Percentiles rank a stretch among this genome's conserved stretches.
phyloP scores from a whole-genome alignment of 2,888 invertebrate species.

The Mimumesa dahlbomi region DNA sequence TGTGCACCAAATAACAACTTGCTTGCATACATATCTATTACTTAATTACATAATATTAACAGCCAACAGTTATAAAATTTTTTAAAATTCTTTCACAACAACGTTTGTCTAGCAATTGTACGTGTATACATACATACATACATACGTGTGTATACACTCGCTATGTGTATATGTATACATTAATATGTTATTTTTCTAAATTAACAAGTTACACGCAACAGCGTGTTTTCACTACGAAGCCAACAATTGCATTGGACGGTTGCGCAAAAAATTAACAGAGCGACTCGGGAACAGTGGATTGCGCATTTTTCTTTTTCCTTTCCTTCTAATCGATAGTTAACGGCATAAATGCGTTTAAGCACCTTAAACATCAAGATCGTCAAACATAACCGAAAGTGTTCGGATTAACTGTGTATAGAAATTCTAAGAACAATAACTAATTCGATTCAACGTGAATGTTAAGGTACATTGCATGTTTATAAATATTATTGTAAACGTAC shows the following conservation, averaged over 20 bases:
- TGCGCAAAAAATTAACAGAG: slow-evolving; percentile 60
- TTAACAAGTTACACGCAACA: slow-evolving; percentile 63
- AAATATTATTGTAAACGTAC: too few species aligned
- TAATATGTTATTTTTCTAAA: slow-evolving; percentile 21
- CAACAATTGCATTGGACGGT: slow-evolving; percentile 73
- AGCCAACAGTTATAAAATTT: slow-evolving; percentile 66
- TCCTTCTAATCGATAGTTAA: too few species aligned
- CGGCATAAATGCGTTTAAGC: too few species aligned
- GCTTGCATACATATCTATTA: slow-evolving; percentile 41
- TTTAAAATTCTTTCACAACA: slow-evolving; percentile 65
- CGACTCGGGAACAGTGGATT: slow-evolving; percentile 42
- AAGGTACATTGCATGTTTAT: too few species aligned
- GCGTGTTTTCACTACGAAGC: slow-evolving; percentile 63
- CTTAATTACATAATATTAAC: slow-evolving; percentile 55
- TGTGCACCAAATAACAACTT: background rate
- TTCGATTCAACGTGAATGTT: too few species aligned
- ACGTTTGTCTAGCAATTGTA: slow-evolving; percentile 41
- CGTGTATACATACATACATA: slow-evolving; percentile 38
- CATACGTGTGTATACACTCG: slow-evolving; percentile 15
- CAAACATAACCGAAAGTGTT: too few species aligned
- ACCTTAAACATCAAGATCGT: too few species aligned
- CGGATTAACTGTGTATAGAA: too few species aligned
- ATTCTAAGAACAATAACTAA: too few species aligned
- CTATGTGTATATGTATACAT: slow-evolving; percentile 7
- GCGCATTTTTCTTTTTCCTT: slow-evolving; percentile 12